Percentiles rank a stretch among this genome's conserved stretches.
Evolutionary conservation across 2,888 invertebrate genomes (phyloP).

Genomic region (Congeria kusceri): DNA sequence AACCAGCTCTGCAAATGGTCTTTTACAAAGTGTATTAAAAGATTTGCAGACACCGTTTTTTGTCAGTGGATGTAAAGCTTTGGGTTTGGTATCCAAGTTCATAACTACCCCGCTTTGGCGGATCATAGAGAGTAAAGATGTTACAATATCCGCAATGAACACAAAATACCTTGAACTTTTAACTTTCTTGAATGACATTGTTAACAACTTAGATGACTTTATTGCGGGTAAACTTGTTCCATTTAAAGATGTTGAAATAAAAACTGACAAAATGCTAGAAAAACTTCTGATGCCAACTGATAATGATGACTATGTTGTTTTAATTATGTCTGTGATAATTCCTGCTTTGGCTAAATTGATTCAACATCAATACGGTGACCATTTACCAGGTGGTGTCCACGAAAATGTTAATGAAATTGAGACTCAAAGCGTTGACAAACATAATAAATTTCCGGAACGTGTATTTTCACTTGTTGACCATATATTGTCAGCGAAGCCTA

Average conservation of each 20-base stretch:
- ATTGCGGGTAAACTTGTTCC: conserved; percentile 5
- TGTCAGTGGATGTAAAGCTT: conserved; percentile 25
- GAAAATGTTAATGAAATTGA: background rate
- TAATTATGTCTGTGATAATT: conserved; percentile 12
- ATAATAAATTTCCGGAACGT: conserved; percentile 35
- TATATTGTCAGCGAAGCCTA: conserved; percentile 20
- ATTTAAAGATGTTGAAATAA: conserved; percentile 14
- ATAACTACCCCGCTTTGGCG: conserved; percentile 36
- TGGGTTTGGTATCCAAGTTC: conserved; percentile 20
- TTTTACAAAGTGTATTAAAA: conserved; percentile 3
- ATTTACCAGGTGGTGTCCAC: conserved; percentile 9
- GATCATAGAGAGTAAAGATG: conserved; percentile 32
- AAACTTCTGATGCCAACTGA: background rate
- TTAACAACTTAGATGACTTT: conserved; percentile 14
- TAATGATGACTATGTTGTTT: conserved; percentile 14
- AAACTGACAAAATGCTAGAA: conserved; percentile 21
- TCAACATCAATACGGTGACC: conserved; percentile 13
- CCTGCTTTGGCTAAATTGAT: conserved; percentile 25
- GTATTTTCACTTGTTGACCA: conserved; percentile 24
- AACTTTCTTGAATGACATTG: background rate
- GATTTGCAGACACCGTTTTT: conserved; percentile 24
- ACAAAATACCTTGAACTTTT: background rate
- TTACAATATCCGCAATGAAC: conserved; percentile 16
- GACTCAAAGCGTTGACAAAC: conserved; percentile 27
- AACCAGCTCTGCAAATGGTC: background rate